phyloP scores from a whole-genome alignment of 2,113 vertebrate genomes.

The Nycticryphes semicollaris region DNA sequence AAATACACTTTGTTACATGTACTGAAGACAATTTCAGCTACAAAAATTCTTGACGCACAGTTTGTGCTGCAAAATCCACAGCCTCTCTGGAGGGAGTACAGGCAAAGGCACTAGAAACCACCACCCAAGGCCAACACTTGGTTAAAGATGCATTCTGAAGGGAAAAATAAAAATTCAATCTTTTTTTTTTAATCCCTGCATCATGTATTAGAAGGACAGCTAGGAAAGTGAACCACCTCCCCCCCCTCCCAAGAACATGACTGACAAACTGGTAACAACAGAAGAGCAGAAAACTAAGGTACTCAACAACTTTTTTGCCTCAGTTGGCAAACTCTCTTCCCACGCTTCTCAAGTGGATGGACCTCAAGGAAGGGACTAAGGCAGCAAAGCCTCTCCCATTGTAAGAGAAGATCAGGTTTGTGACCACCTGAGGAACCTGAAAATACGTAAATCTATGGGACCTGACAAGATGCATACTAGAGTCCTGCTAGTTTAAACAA shows the following conservation, averaged over 20 bases:
- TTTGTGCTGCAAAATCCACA: neutral
- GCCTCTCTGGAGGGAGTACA: neutral
- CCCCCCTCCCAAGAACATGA: neutral
- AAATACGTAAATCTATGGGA: neutral
- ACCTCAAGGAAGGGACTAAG: neutral
- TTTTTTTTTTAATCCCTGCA: no score
- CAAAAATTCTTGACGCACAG: neutral
- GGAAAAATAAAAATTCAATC: neutral
- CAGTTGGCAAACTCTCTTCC: neutral
- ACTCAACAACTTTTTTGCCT: neutral
- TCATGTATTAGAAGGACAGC: neutral
- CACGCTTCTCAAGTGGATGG: neutral
- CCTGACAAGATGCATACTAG: neutral
- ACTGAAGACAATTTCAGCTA: neutral
- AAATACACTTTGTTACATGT: neutral
- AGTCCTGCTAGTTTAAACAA: neutral
- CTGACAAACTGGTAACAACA: rapidly evolving
- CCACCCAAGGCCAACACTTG: neutral
- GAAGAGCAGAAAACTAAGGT: neutral
- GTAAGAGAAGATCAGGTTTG: neutral
- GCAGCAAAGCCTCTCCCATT: neutral
- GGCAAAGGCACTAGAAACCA: neutral
- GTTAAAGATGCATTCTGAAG: neutral
- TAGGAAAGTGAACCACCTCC: neutral
- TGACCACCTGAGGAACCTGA: neutral